Evolutionary conservation across 1,140 invertebrate species (phyloP).

Genomic region (Atopsyche davidsoni): DNA sequence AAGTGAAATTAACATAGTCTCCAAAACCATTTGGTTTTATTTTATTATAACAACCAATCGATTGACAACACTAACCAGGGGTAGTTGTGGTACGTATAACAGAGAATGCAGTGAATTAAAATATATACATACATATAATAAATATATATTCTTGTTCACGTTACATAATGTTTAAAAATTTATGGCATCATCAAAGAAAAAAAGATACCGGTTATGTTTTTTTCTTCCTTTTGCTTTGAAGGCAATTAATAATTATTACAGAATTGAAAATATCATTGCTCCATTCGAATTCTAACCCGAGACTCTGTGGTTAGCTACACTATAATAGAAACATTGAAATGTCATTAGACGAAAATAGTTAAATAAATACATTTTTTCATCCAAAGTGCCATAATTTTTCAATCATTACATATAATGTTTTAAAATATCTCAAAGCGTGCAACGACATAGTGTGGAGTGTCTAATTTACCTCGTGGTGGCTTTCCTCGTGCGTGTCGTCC

Average conservation of each 20-base stretch:
- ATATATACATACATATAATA: no score
- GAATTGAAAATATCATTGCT: no score
- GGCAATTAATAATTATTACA: no score
- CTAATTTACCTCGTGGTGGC: slow-evolving; percentile 57
- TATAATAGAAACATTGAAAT: not conserved
- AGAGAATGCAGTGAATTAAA: no score
- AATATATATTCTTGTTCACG: no score
- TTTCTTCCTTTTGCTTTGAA: no score
- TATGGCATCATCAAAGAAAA: no score
- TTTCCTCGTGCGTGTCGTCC: slow-evolving; percentile 57
- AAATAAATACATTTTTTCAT: slow-evolving; percentile 3
- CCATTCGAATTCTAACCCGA: no score
- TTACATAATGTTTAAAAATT: no score
- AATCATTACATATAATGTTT: not conserved
- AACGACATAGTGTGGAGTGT: not conserved
- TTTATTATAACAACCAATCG: not conserved
- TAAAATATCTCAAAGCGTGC: not conserved
- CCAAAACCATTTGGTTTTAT: not conserved
- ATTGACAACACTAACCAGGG: not conserved
- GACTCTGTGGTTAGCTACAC: no score
- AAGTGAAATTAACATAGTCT: not conserved
- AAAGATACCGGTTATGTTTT: no score
- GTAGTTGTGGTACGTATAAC: no score
- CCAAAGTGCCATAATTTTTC: not conserved
- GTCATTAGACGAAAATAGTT: not conserved